Evolutionary conservation across 2,888 invertebrate species (phyloP), one percentile per base, ranked within the genome.

Genomic region (Apodemia duryi): DNA sequence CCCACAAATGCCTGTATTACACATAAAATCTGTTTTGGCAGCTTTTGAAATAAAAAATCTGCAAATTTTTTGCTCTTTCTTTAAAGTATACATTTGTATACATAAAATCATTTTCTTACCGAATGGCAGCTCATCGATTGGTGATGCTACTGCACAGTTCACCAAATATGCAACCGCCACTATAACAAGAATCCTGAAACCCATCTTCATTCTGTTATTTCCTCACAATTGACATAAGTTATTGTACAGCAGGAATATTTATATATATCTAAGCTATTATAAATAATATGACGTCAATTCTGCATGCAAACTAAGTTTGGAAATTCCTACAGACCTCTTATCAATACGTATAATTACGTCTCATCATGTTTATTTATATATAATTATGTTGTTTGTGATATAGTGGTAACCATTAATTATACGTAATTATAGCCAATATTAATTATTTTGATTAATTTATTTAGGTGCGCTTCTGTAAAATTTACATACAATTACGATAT

Each of bases 81-180:
- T 21, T 21, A 21, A 21, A 21, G 21, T 21, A 21, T 21, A 21
- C 21, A 21, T 21, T 21, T 21, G 21, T 21, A 21, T 21, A 21
- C 1, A 21, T 21, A 21, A 21, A 62, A 57, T 43, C 35, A 61
- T 49, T 21, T 41, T 68, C 68, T 67, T 41, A 71, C 68, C 64
- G 38, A 66, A 64, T 1, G 69, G 66, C 38, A 64, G 54, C 54
- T 67, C 28, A 11, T 68, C 66, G 13, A 66, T 46, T 9, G 61
- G 64, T 28, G 62, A 38, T 13, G 67, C 13, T 57, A 54, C 43
- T 5, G 52, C 57, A 63, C 63, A 38, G 61, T 54, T 60, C 41
- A 65, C 49, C 43, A 64, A 65, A 65, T 54, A 68, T 43, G 46
- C 5, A 9, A 63, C 2, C 11, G 10, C 28, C 9, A 68, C 62